phyloP scores from a whole-genome alignment of 2,888 invertebrate species.

The Tachystola acroxantha region DNA sequence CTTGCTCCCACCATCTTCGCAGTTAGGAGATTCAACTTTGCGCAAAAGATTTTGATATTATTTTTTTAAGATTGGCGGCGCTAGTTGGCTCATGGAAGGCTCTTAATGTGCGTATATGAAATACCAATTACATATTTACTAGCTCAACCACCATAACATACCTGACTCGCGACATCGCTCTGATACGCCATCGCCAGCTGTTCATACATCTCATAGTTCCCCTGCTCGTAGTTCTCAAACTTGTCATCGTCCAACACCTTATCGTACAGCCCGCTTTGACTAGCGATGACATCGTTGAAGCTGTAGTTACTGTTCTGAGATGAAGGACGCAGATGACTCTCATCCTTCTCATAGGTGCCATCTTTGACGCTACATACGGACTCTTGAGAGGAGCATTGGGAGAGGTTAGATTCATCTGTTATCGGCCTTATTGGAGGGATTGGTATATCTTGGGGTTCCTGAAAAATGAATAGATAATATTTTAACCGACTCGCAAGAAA shows the following conservation, averaged over 20 bases:
- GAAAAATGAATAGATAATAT: constrained; percentile 7
- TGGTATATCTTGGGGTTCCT: constrained; percentile 15
- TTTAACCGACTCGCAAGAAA: no score
- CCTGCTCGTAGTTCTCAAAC: constrained; percentile 39
- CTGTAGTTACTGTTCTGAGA: constrained; percentile 41
- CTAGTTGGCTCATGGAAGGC: no score
- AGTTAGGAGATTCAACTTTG: no score
- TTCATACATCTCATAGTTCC: constrained; percentile 63
- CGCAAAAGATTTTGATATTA: no score
- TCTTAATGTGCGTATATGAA: no score
- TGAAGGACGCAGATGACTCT: constrained; percentile 55
- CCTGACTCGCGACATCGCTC: constrained; percentile 61
- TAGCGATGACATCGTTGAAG: constrained; percentile 61
- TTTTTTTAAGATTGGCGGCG: no score
- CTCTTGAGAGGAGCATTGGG: constrained; percentile 55
- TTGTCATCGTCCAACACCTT: constrained; percentile 33
- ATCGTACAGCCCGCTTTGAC: constrained; percentile 30
- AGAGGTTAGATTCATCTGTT: constrained; percentile 34
- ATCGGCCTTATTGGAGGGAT: constrained; percentile 4
- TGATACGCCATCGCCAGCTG: constrained; percentile 70
- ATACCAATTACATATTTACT: no score
- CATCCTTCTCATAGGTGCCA: constrained; percentile 50
- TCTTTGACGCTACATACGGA: constrained; percentile 38
- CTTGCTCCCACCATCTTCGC: no score
- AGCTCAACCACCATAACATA: no score